A percentile compares a stretch with the other conserved stretches of the same genome.
Conservation (phyloP, 1,140 invertebrate species). For the Papilio machaon region DNA sequence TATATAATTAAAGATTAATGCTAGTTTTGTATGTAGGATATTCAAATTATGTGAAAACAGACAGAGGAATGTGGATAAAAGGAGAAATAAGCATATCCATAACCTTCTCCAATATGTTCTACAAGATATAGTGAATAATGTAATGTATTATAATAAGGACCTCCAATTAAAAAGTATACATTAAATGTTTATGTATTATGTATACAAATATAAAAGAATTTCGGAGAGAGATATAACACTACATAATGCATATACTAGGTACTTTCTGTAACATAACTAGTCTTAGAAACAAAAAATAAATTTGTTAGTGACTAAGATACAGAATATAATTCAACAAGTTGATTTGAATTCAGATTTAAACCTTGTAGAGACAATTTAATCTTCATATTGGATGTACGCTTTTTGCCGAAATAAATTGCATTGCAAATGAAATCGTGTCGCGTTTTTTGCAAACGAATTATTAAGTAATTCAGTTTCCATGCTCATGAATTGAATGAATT, state of each 20-base stretch:
- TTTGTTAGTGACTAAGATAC: background rate
- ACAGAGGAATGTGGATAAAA: no score
- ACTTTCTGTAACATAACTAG: no score
- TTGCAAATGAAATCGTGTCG: slow-evolving; percentile 22
- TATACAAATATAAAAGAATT: no score
- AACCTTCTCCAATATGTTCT: background rate
- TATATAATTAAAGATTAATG: no score
- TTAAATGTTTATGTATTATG: no score
- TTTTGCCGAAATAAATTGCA: slow-evolving; percentile 17
- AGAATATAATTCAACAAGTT: slow-evolving; percentile 1
- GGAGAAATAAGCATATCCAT: no score
- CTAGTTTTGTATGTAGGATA: no score
- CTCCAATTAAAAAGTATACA: no score
- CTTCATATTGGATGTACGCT: slow-evolving; percentile 4
- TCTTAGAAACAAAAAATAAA: background rate
- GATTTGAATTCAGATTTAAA: slow-evolving; percentile 4
- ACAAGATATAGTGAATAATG: background rate
- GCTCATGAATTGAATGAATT: slow-evolving; percentile 20
- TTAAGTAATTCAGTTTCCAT: slow-evolving; percentile 22
- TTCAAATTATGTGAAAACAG: no score
- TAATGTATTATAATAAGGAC: no score
- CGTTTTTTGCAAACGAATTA: slow-evolving; percentile 24
- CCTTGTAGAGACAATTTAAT: slow-evolving; percentile 9
- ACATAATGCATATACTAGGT: no score
- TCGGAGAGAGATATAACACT: no score